Evolutionary conservation across 1,140 invertebrate species (phyloP).

Genomic region (Solenopsis invicta): DNA sequence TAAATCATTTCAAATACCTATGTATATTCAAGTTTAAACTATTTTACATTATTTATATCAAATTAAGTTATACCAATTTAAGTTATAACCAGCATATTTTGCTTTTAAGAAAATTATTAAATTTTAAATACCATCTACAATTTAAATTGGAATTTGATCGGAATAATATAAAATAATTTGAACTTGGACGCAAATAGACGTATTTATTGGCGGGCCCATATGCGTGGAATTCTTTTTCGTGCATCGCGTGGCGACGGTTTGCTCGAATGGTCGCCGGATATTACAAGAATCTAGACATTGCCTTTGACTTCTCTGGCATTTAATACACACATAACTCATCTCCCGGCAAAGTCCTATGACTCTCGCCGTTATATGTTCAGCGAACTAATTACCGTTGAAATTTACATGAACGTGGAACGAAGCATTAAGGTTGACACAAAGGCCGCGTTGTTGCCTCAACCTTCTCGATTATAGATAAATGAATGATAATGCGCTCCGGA

Average conservation of each 20-base stretch:
- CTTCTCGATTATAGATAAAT: constrained; percentile 51
- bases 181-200: not conserved
- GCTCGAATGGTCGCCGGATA: constrained; percentile 49
- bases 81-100: not conserved
- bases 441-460: constrained; percentile 37
- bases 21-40: too few relatives aligned
- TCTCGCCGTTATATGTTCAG: constrained; percentile 37
- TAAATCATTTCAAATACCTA: not conserved
- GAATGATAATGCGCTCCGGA: constrained; percentile 24
- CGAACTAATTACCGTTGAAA: constrained; percentile 58
- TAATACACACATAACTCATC: constrained; percentile 53
- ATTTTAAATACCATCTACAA: not conserved
- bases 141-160: not conserved
- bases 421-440: constrained; percentile 56
- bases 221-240: constrained; percentile 20
- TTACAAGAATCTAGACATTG: constrained; percentile 54
- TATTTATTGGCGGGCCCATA: not conserved
- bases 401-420: constrained; percentile 51
- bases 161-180: not conserved
- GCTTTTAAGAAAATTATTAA: not conserved
- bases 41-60: too few relatives aligned
- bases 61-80: too few relatives aligned
- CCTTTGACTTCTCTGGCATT: constrained; percentile 54
- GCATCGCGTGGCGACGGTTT: constrained; percentile 2
- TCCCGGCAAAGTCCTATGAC: not conserved